Evolutionary conservation across 1,140 invertebrate species (phyloP), one percentile per base, ranked within the genome.

Genomic region (Alviniconcha marisindica): DNA sequence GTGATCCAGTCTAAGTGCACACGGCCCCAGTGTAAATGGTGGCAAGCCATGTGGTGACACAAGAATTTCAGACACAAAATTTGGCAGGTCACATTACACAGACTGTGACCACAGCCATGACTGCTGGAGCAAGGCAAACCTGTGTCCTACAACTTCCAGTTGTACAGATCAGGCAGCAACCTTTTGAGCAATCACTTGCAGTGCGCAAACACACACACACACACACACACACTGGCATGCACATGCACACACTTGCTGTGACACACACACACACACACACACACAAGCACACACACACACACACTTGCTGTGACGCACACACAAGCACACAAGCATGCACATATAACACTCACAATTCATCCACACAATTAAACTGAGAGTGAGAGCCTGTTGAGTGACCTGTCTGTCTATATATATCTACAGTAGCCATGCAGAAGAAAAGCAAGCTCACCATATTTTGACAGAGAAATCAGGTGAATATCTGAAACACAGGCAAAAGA

Each of bases 401-500:
- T n/a, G n/a, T n/a, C n/a, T n/a, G n/a, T n/a, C n/a, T n/a, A n/a
- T n/a, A n/a, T n/a, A n/a, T n/a, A n/a, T n/a, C n/a, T n/a, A n/a
- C n/a, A n/a, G n/a, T n/a, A n/a, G n/a, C n/a, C n/a, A n/a, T n/a
- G n/a, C n/a, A n/a, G n/a, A n/a, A n/a, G n/a, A n/a, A n/a, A n/a
- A n/a, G n/a, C n/a, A 5, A 48, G 33, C 80, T 73, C 36, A 82
- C 80, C 80, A 18, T 31, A 54, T 28, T 82, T 82, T 54, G 80
- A 48, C 24, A 82, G n/a, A 48, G 80, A 82, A 36, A 82, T 14
- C 2, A 82, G 7, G 33, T 82, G 42, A 10, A 73, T 51, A 71
- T 82, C 80, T 82, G 80, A 71, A 82, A 82, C 78, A 80, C 24
- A 73, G 33, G 31, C n/a, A n/a, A n/a, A n/a, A n/a, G n/a, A n/a